Conservation (phyloP, 2,888 invertebrate species). For the Ichneumoninae sp. region DNA sequence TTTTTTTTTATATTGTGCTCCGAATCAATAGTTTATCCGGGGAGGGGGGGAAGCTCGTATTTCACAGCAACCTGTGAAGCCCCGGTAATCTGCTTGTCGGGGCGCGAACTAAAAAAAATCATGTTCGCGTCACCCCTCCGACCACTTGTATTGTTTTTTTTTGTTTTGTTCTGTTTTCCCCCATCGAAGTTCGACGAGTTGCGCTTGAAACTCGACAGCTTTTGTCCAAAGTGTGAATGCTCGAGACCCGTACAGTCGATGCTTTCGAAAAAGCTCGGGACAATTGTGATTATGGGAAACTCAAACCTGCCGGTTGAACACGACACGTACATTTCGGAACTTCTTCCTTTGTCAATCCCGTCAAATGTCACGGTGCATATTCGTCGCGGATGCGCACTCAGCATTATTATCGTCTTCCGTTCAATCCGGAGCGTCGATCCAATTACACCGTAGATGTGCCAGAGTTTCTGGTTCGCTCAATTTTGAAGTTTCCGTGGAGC, state of each 20-base stretch:
- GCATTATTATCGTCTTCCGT: background rate
- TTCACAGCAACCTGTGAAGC: background rate
- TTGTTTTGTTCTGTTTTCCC: background rate
- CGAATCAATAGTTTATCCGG: background rate
- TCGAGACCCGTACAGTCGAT: background rate
- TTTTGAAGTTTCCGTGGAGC: background rate
- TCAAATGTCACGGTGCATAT: background rate
- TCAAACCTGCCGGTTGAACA: background rate
- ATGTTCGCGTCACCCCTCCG: background rate
- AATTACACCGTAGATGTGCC: background rate
- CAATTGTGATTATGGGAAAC: constrained; percentile 21
- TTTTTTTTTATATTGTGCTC: background rate
- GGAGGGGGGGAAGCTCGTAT: background rate
- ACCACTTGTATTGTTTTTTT: background rate
- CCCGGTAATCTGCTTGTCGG: constrained; percentile 1
- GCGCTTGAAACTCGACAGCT: background rate
- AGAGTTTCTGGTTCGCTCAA: background rate
- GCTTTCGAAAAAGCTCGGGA: constrained; percentile 12
- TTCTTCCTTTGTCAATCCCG: constrained; percentile 11
- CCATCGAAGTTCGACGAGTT: constrained; percentile 24
- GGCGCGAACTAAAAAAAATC: background rate
- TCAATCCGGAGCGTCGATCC: background rate
- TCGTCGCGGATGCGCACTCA: background rate
- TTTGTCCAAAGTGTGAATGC: background rate
- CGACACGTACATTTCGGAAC: background rate